phyloP scores from a whole-genome alignment of 2,888 invertebrate genomes.

The Caenorhabditis angaria region DNA sequence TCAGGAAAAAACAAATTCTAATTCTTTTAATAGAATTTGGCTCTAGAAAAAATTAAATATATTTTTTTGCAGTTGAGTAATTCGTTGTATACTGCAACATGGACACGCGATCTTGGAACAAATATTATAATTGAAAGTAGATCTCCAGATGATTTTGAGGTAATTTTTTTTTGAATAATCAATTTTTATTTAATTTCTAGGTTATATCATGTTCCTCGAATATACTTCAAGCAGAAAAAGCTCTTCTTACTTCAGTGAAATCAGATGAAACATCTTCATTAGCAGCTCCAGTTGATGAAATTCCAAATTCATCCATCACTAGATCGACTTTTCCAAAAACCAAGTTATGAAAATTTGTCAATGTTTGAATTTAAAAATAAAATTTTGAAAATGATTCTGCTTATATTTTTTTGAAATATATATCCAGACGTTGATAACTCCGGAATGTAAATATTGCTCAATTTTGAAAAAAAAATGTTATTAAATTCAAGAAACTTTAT shows the following conservation, averaged over 20 bases:
- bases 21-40: not conserved
- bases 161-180: not conserved
- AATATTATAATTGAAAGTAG: constrained; percentile 51
- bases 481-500: not conserved
- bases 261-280: constrained; percentile 8
- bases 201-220: constrained; percentile 47
- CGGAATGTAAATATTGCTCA: no score
- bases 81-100: constrained; percentile 59
- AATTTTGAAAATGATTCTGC: not conserved
- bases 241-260: constrained; percentile 38
- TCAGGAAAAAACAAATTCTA: not conserved
- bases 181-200: constrained; percentile 15
- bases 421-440: not conserved
- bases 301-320: constrained; percentile 23
- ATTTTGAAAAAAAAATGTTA: not conserved
- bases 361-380: not conserved
- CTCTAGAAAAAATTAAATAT: not conserved
- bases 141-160: not conserved
- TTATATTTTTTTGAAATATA: not conserved
- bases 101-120: constrained; percentile 59
- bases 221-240: constrained; percentile 56
- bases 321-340: constrained; percentile 9
- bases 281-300: constrained; percentile 22
- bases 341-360: not conserved
- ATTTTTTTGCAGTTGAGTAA: constrained; percentile 51